Evolutionary conservation across 2,888 invertebrate genomes (phyloP).

Genomic region (Oeneis ivallda): DNA sequence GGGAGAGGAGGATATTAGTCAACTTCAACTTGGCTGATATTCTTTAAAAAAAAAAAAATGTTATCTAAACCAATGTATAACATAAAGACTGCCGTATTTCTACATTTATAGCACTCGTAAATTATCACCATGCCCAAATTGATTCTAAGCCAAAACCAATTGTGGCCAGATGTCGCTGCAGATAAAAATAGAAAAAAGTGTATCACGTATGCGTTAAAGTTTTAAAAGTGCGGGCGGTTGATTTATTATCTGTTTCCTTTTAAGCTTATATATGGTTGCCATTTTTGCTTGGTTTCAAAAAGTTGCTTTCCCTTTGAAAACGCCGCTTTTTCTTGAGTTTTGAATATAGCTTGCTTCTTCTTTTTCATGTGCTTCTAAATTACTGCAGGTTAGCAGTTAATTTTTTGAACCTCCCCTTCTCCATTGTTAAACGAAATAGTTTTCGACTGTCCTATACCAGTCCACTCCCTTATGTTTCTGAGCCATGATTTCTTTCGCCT

Average conservation of each 20-base stretch:
- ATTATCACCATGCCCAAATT: constrained; percentile 50
- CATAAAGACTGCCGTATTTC: constrained; percentile 3
- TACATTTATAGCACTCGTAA: constrained; percentile 46
- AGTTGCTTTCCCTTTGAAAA: neutral
- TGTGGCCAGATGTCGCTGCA: constrained; percentile 52
- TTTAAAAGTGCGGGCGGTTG: constrained; percentile 38
- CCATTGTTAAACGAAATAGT: no score
- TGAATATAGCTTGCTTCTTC: no score
- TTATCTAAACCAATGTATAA: no score
- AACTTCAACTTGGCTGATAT: no score
- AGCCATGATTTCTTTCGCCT: no score
- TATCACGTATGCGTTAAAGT: constrained; percentile 20
- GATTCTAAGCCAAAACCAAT: constrained; percentile 50
- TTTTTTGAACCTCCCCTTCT: no score
- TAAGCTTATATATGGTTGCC: constrained; percentile 35
- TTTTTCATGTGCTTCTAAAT: no score
- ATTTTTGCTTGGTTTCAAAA: constrained; percentile 33
- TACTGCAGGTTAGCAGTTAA: no score
- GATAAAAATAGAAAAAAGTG: constrained; percentile 41
- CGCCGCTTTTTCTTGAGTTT: neutral
- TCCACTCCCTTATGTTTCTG: no score
- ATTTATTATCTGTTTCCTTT: constrained; percentile 48
- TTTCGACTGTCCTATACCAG: no score
- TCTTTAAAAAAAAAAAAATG: no score
- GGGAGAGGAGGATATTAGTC: no score